Evolutionary conservation across 2,797 vertebrate species (phyloP).

Genomic region (Rachycentron canadum): DNA sequence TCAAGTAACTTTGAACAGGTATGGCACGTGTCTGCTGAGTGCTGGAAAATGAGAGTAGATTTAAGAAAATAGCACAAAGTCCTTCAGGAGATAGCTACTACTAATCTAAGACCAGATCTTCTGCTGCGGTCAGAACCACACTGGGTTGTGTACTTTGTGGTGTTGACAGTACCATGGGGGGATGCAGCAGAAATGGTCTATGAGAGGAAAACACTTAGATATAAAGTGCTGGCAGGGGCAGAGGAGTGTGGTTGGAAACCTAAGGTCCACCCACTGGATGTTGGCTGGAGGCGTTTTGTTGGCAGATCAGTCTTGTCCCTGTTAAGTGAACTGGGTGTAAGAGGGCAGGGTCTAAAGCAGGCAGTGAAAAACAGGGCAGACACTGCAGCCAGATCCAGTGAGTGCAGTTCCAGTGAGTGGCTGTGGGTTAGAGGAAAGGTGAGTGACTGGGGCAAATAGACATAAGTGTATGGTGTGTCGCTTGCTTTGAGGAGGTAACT

Average conservation of each 20-base stretch:
- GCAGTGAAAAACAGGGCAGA: neutral
- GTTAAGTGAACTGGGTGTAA: constrained; percentile 1
- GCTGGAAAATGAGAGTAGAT: neutral
- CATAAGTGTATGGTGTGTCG: neutral
- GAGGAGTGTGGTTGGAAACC: neutral
- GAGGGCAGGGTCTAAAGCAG: neutral
- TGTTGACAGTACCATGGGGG: neutral
- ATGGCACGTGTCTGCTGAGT: neutral
- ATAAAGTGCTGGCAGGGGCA: neutral
- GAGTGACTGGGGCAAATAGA: neutral
- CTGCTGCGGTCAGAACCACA: neutral
- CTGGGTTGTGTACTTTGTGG: neutral
- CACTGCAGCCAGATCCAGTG: neutral
- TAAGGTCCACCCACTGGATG: neutral
- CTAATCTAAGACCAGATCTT: neutral
- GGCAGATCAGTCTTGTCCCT: neutral
- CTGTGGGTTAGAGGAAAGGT: neutral
- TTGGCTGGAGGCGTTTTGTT: neutral
- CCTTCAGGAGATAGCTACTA: neutral
- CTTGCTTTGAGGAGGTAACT: neutral
- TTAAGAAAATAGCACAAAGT: neutral
- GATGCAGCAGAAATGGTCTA: neutral
- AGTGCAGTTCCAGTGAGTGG: neutral
- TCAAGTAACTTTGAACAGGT: neutral
- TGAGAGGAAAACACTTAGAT: neutral